Evolutionary conservation across 2,113 vertebrate genomes (phyloP).

Genomic region (Recurvirostra avosetta): DNA sequence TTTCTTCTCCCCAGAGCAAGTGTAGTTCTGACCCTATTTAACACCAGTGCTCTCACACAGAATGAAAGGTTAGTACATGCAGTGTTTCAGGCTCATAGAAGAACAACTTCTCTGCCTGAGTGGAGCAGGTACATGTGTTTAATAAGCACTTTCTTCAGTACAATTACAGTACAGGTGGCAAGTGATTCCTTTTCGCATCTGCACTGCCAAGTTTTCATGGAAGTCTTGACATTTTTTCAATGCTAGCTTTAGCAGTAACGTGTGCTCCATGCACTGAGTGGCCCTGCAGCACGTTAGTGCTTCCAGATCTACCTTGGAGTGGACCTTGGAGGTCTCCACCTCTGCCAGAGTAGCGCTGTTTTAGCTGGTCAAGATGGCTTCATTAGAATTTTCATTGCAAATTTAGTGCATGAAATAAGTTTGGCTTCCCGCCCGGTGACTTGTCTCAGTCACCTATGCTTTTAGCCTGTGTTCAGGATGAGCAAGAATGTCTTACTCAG

Average conservation of each 20-base stretch:
- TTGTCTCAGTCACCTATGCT: conserved; percentile 37
- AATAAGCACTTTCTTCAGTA: neutral
- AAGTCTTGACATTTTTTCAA: neutral
- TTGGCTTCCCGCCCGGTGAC: conserved; percentile 30
- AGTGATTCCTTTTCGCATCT: neutral
- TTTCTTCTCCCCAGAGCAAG: conserved; percentile 57
- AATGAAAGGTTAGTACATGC: neutral
- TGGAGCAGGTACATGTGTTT: neutral
- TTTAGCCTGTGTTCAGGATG: conserved; percentile 5
- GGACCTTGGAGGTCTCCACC: neutral
- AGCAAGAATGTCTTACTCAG: conserved; percentile 7
- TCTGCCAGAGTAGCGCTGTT: neutral
- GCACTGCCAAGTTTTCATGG: neutral
- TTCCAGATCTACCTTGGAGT: neutral
- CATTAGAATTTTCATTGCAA: conserved; percentile 21
- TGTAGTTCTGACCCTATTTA: conserved; percentile 43
- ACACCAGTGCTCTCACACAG: neutral
- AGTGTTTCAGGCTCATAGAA: neutral
- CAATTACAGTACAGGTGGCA: neutral
- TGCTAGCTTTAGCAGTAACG: neutral
- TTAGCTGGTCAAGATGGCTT: neutral
- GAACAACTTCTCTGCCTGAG: neutral
- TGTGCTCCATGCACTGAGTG: neutral
- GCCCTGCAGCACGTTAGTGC: neutral
- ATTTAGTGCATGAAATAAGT: neutral